Conservation (phyloP, 35 echinoderm and acorn worm genomes). For the Acanthaster planci region DNA sequence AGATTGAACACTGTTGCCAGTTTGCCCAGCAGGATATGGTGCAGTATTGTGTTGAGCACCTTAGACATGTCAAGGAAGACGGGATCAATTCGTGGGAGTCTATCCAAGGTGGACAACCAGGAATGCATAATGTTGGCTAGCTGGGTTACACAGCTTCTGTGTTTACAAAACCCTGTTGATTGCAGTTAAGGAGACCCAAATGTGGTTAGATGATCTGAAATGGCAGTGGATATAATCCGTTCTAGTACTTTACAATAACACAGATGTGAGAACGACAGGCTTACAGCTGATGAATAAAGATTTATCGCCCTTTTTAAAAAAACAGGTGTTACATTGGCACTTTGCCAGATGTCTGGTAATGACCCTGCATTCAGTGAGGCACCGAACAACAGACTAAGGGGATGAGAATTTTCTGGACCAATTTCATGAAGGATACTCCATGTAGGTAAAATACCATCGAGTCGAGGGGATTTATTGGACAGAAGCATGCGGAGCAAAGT, state of each 20-base stretch:
- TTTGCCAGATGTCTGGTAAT: slow-evolving; percentile 7
- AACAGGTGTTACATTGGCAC: slow-evolving; percentile 38
- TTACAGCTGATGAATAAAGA: slow-evolving; percentile 6
- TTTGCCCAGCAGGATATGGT: slow-evolving; percentile 28
- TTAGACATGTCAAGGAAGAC: slow-evolving; percentile 40
- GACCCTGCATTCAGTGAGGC: background rate
- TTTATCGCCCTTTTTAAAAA: slow-evolving; percentile 17
- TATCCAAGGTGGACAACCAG: slow-evolving; percentile 20
- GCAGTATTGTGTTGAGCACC: slow-evolving; percentile 9
- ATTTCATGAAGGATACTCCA: slow-evolving; percentile 2
- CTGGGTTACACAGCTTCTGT: slow-evolving; percentile 27
- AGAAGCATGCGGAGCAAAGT: background rate
- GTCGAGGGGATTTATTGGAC: slow-evolving; percentile 20
- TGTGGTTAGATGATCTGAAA: slow-evolving; percentile 12
- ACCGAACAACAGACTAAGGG: slow-evolving; percentile 20
- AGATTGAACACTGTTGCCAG: slow-evolving; percentile 20
- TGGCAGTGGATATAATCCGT: background rate
- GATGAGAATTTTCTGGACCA: slow-evolving; percentile 22
- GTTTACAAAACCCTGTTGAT: slow-evolving; percentile 1
- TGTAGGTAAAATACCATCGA: background rate
- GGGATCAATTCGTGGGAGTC: background rate
- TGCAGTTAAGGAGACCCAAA: background rate
- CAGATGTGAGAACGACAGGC: slow-evolving; percentile 21
- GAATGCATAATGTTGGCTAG: slow-evolving; percentile 19
- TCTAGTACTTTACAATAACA: slow-evolving; percentile 29